phyloP scores from a whole-genome alignment of 2,888 invertebrate genomes.

The Phoronis australis region DNA sequence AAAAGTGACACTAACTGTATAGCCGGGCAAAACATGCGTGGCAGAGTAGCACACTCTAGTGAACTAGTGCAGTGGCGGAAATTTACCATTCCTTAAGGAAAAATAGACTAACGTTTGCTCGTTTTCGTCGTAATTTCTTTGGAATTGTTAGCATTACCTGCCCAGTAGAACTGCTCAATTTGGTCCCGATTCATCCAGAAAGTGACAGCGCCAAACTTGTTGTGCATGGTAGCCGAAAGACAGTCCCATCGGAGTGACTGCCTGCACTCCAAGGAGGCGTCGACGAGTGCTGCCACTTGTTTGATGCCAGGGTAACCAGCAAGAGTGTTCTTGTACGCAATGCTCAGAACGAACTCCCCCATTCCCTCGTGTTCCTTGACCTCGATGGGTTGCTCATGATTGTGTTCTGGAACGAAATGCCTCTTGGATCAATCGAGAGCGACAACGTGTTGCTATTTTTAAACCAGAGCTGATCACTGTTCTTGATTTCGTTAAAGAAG shows the following conservation, averaged over 20 bases:
- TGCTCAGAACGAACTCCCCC: slow-evolving; percentile 23
- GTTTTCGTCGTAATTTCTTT: too few species aligned
- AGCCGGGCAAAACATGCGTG: too few species aligned
- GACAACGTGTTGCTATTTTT: too few species aligned
- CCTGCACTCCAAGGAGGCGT: slow-evolving; percentile 31
- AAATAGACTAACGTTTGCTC: too few species aligned
- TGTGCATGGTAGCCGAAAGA: slow-evolving; percentile 34
- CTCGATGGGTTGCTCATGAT: slow-evolving; percentile 20
- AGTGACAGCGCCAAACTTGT: slow-evolving; percentile 23
- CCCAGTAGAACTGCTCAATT: slow-evolving; percentile 30
- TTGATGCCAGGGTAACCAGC: slow-evolving; percentile 6
- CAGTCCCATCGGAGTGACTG: slow-evolving; percentile 46
- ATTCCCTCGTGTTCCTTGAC: slow-evolving; percentile 40
- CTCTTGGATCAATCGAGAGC: too few species aligned
- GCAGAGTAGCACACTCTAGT: too few species aligned
- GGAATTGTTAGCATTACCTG: slow-evolving; percentile 32
- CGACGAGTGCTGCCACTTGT: slow-evolving; percentile 29
- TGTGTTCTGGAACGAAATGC: too few species aligned
- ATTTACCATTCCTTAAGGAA: too few species aligned
- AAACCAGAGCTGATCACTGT: too few species aligned
- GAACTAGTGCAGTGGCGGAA: too few species aligned
- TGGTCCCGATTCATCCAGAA: slow-evolving; percentile 32
- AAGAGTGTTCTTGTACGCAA: slow-evolving; percentile 23
- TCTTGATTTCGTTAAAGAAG: too few species aligned
- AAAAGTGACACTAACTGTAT: too few species aligned